Evolutionary conservation across 1,140 invertebrate genomes (phyloP).

Genomic region (Macrostomum lignano): DNA sequence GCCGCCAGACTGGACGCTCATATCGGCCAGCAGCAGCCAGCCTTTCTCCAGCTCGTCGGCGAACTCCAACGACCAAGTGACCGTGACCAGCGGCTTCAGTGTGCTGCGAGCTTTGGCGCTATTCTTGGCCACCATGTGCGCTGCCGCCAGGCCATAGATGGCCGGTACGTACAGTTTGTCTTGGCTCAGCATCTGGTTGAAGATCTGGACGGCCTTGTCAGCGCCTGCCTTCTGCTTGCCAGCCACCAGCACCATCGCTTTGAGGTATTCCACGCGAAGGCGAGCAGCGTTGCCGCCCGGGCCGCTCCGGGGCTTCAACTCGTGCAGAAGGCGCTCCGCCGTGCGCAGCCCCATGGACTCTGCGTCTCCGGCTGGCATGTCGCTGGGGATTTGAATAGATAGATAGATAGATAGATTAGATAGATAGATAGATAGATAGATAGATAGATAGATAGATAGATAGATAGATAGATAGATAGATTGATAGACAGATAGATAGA

Average conservation of each 20-base stretch:
- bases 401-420: too few species aligned
- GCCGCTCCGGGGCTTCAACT: conserved; percentile 46
- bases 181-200: conserved; percentile 42
- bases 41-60: conserved; percentile 74
- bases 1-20: conserved; percentile 45
- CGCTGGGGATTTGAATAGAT: too few species aligned
- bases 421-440: too few species aligned
- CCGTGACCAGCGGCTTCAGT: conserved; percentile 56
- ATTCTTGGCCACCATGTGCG: conserved; percentile 56
- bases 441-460: too few species aligned
- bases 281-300: conserved; percentile 39
- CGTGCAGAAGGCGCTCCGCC: conserved; percentile 41
- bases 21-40: conserved; percentile 67
- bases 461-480: too few species aligned
- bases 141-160: conserved; percentile 56
- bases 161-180: conserved; percentile 45
- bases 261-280: conserved; percentile 36
- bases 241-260: conserved; percentile 52
- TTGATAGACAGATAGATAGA: too few species aligned
- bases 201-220: conserved; percentile 50
- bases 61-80: too few species aligned
- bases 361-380: too few species aligned
- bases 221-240: conserved; percentile 53
- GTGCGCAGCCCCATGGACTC: conserved; percentile 47
- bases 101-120: conserved; percentile 60